Evolutionary conservation across 2,113 vertebrate species (phyloP).

Genomic region (Actinemys pallida): DNA sequence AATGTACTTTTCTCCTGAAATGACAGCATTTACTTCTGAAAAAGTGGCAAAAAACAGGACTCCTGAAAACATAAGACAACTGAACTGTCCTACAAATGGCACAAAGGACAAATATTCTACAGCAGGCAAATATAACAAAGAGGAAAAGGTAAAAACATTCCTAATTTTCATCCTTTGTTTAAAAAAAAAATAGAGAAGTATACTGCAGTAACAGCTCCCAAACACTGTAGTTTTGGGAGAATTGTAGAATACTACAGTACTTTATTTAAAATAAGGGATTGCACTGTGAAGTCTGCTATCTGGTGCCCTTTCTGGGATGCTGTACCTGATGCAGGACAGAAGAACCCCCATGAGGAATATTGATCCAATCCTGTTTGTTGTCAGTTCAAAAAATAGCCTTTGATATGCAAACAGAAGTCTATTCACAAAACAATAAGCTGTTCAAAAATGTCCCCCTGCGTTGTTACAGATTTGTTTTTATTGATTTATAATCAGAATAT

Average conservation of each 20-base stretch:
- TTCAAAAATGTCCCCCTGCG: not conserved
- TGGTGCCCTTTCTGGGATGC: slow-evolving; percentile 54
- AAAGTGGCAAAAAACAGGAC: slow-evolving; percentile 25
- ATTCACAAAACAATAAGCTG: not conserved
- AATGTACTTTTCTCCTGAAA: slow-evolving; percentile 26
- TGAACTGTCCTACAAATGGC: slow-evolving; percentile 27
- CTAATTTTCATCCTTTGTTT: not conserved
- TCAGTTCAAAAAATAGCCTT: slow-evolving; percentile 27
- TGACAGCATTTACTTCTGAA: slow-evolving; percentile 35
- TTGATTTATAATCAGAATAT: slow-evolving; percentile 3
- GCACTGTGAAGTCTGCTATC: slow-evolving; percentile 25
- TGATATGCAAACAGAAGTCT: slow-evolving; percentile 18
- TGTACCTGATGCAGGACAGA: slow-evolving; percentile 3
- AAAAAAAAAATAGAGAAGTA: not conserved
- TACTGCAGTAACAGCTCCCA: not conserved
- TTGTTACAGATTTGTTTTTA: not conserved
- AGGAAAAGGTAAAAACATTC: not conserved
- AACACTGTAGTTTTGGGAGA: slow-evolving; percentile 31
- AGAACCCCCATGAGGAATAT: slow-evolving; percentile 3
- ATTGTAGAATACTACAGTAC: not conserved
- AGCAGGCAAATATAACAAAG: not conserved
- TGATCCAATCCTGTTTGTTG: slow-evolving; percentile 8
- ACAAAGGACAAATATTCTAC: slow-evolving; percentile 17
- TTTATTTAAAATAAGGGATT: slow-evolving; percentile 34
- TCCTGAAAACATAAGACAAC: slow-evolving; percentile 26